A percentile compares a stretch with the other conserved stretches of the same genome.
phyloP scores from a whole-genome alignment of 2,113 vertebrate species.

The Coptodon rendalli region DNA sequence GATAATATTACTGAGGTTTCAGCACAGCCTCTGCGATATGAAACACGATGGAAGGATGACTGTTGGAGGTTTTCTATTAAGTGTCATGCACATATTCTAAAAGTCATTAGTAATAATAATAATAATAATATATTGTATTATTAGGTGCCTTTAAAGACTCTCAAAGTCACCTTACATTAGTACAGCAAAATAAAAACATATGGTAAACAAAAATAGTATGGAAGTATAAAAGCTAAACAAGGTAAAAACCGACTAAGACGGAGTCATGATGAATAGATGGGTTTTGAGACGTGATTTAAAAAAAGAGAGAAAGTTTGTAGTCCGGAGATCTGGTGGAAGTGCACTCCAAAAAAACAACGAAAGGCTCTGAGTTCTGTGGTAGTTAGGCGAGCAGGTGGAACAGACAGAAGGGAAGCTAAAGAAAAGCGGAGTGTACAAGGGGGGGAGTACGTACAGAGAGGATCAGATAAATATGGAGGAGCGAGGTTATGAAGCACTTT shows the following conservation, averaged over 20 bases:
- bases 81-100: background rate
- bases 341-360: no score
- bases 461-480: rapidly evolving
- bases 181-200: background rate
- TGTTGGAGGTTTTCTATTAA: background rate
- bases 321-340: no score
- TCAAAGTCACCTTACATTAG: background rate
- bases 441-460: background rate
- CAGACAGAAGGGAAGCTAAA: no score
- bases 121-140: background rate
- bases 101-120: background rate
- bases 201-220: no score
- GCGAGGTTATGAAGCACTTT: background rate
- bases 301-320: no score
- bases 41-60: background rate
- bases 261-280: no score
- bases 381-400: no score
- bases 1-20: background rate
- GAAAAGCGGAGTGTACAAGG: no score
- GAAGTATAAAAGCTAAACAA: no score
- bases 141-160: background rate
- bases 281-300: no score
- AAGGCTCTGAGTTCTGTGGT: no score
- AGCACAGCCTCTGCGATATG: background rate
- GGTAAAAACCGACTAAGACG: no score